These are phyloP conservation scores for Eilema griseolum DNA, from an alignment of 2,888 invertebrate species.

Conservation along the genomic window DNA sequence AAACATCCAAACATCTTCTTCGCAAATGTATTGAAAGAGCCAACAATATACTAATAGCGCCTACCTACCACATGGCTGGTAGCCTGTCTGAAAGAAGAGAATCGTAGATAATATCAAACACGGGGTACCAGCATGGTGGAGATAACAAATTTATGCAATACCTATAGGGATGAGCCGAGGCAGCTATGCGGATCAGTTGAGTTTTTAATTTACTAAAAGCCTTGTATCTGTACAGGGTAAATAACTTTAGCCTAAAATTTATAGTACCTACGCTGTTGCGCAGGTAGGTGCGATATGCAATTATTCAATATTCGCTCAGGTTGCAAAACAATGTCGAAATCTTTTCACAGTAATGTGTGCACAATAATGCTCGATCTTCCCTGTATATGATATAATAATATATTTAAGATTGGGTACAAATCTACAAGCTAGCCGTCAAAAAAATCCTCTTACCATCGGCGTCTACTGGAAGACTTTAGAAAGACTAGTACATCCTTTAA, in stretches of 20 bases:
- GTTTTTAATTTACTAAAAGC: constrained; percentile 3
- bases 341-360: too few species aligned
- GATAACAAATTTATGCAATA: not conserved
- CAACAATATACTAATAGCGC: not conserved
- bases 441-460: too few species aligned
- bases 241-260: not conserved
- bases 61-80: not conserved
- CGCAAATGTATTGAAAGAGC: too few species aligned
- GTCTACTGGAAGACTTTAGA: too few species aligned
- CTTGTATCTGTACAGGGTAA: not conserved
- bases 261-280: not conserved
- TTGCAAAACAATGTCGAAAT: too few species aligned
- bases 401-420: too few species aligned
- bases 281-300: not conserved
- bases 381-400: too few species aligned
- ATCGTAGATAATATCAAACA: not conserved
- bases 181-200: not conserved
- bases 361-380: too few species aligned
- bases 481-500: too few species aligned
- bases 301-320: not conserved
- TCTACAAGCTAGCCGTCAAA: too few species aligned
- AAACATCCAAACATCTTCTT: too few species aligned
- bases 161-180: not conserved
- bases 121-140: not conserved
- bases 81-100: not conserved